Base-by-base conservation (phyloP, 2,113 vertebrate genomes). In the Gymnarchus niloticus region DNA sequence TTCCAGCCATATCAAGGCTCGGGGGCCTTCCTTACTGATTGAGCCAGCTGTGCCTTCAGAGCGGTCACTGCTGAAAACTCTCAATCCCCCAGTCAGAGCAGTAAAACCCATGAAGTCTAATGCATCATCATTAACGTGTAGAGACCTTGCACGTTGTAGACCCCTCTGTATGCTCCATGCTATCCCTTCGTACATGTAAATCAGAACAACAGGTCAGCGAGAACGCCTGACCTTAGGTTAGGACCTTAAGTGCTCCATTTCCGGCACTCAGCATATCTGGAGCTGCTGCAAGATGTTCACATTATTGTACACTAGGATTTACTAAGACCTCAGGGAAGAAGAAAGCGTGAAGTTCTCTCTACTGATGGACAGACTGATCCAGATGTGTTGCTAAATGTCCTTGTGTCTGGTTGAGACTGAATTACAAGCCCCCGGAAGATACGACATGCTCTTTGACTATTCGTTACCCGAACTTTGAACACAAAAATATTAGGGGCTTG, bases 1-100 rank as follows among this genome's bases (percentile, higher is more conserved):
- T 80, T 56, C 85, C 77, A 77, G 84, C 87, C 85, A 83, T 82
- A 82, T 81, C 83, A 87, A 89, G 89, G 89, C 82, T 84, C 84
- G 89, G 88, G 51, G 1, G 56, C 28, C 88, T 89, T 90, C 89
- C 33, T 61, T 41, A 86, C 25, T 83, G 37, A 83, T 65, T 83
- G 49, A 3, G 59, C 49, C 33, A 46, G 65, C 33, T 84, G 44
- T 84, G 25, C 51, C 28, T 76, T 85, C 25, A 2, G 46, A 85
- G 69, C 5, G 77, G 69, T n/a, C 56, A 19, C 6, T 6, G 33
- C 33, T 85, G 51, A 77, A 77, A 46, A 46, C 37, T 25, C 12
- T 25, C 46, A 57, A 49, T 19, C 19, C n/a, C 83, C 52, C 9
- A 46, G 6, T 44, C 51, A 85, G 19, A 23, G 28, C 81, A 56